Percentiles rank a stretch among this genome's conserved stretches.
These are phyloP conservation scores for Fratercula arctica DNA, from an alignment of 2,797 vertebrate species.

Conservation along the genomic window DNA sequence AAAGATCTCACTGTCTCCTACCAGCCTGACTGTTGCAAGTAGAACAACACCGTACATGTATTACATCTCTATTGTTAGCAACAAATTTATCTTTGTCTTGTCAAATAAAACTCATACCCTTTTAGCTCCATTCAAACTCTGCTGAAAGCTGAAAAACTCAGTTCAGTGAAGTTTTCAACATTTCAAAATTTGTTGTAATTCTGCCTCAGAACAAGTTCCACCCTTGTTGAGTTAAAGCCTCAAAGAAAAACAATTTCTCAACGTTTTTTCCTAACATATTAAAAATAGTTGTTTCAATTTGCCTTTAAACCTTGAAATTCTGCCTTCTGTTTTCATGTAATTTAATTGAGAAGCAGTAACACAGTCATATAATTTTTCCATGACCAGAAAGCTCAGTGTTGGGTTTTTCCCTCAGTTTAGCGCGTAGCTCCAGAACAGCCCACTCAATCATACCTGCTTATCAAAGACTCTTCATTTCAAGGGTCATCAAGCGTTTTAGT, in stretches of 20 bases:
- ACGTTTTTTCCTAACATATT: not conserved
- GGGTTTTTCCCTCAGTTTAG: not conserved
- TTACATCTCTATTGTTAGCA: not conserved
- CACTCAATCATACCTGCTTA: not conserved
- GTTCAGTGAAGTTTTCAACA: not conserved
- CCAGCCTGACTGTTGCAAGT: not conserved
- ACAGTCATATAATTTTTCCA: not conserved
- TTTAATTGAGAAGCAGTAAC: not conserved
- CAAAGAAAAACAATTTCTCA: not conserved
- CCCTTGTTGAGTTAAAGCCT: not conserved
- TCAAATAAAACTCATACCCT: not conserved
- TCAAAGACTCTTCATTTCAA: not conserved
- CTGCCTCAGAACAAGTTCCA: not conserved
- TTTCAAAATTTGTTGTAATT: not conserved
- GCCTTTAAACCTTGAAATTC: not conserved
- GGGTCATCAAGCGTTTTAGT: not conserved
- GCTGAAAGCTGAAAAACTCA: not conserved
- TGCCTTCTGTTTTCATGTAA: not conserved
- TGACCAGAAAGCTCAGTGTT: not conserved
- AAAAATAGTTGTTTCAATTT: not conserved
- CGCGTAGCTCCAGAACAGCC: not conserved
- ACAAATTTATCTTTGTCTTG: not conserved
- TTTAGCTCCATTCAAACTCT: not conserved
- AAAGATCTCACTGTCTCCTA: not conserved
- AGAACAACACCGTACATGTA: not conserved